Evolutionary conservation across 2,797 vertebrate genomes (phyloP), one percentile per base, ranked within the genome.

Genomic region (Peromyscus attwateri): DNA sequence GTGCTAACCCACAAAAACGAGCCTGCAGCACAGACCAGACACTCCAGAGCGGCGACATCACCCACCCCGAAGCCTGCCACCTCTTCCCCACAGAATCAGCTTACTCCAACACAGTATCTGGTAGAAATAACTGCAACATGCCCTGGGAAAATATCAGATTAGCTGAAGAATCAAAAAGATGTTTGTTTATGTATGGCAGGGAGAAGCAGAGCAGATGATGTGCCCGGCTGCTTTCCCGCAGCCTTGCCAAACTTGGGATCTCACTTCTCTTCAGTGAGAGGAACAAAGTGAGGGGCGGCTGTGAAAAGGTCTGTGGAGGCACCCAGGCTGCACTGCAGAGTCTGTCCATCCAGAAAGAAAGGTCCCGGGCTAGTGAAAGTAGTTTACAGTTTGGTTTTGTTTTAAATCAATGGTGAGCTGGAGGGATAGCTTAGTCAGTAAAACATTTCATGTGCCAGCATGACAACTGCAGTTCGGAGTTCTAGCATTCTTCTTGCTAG

Each of bases 141-240:
- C 60, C 37, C 21, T 2, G 6, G 79, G 27, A 90, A 96, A 87
- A 80, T 91, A 79, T 66, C 76, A 62, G 57, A 92, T 62, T 34
- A 40, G 70, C 0, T 60, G 25, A 89, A 94, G 62, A 95, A 92
- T 52, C 62, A 64, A 83, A 96, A 94, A 43, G 60, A 92, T 71
- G 77, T 66, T 95, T 93, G 82, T 75, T 96, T 88, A 89, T 29
- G 2, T 37, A 37, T 3, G 57, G 87, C 64, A 90, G 27, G 4
- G 29, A 92, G 52, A 96, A 71, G 49, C 13, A 73, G 14, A 92
- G 40, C 68, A 94, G 77, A 94, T 49, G 87, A 91, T 80, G 17
- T 31, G 19, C 81, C 75, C 80, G 17, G 77, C 40, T 60, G 92
- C 83, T 91, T 66, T 79, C 87, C 73, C 25, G 73, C n/a, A 73